Evolutionary conservation across 2,888 invertebrate species (phyloP), one percentile per base, ranked within the genome.

Genomic region (Lysandra coridon): DNA sequence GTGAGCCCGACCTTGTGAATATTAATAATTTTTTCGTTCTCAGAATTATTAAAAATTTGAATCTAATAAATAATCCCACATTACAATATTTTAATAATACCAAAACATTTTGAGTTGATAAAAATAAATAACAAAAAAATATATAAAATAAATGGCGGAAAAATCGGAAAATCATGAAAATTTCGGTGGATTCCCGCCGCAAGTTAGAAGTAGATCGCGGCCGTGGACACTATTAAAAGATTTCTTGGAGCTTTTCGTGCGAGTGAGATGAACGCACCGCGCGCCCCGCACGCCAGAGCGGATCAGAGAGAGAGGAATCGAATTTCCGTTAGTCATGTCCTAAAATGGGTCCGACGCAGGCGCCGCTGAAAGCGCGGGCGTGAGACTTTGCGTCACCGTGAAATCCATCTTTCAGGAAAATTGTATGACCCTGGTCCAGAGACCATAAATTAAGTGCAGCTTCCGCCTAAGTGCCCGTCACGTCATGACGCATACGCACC

Each of bases 311-410:
- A 92, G 92, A 92, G 94, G 94, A 93, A 93, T 95, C 95, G 94
- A 95, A 96, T 96, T 96, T 96, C 96, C 95, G 94, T 95, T 95
- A 95, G 95, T 95, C 95, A 95, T 96, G 96, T 96, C 96, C 96
- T 96, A 96, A 96, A 96, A 96, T 96, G 96, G 96, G 95, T 93
- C 92, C 95, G 95, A 91, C 92, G 90, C 92, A 93, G 95, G 96
- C 95, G 93, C 94, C 92, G 94, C 92, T 92, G 93, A 92, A 92
- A 92, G 94, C 93, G 93, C 93, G 94, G 93, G 94, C 93, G 93
- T 92, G 89, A 88, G 90, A 88, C 91, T 92, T 91, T 93, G 88
- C 94, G 94, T 94, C 94, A 94, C 91, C 88, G 88, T 89, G 91
- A 92, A 93, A 90, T 90, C 93, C 91, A 88, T 91, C 93, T 94